Evolutionary conservation across 2,888 invertebrate species (phyloP).

Genomic region (Carpatolechia fugitivella): DNA sequence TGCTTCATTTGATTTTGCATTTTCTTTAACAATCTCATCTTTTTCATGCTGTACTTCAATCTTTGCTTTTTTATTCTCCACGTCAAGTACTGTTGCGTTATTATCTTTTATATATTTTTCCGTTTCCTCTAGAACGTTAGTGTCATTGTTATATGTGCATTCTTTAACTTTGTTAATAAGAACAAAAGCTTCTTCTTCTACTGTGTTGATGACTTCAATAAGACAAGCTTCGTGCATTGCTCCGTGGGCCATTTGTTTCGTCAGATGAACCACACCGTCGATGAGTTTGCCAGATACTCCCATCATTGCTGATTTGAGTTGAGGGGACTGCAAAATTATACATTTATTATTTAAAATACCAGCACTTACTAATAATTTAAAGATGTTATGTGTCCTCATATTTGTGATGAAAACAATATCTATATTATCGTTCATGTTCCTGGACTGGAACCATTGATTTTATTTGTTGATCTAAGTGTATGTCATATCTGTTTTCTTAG

Average conservation of each 20-base stretch:
- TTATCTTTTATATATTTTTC: constrained; percentile 44
- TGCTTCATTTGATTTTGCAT: constrained; percentile 32
- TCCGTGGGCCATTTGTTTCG: constrained; percentile 68
- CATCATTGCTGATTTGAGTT: constrained; percentile 68
- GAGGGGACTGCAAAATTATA: constrained; percentile 56
- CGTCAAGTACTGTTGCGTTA: constrained; percentile 61
- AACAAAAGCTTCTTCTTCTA: constrained; percentile 60
- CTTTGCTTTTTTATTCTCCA: constrained; percentile 28
- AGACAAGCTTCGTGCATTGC: constrained; percentile 76
- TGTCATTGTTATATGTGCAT: constrained; percentile 47
- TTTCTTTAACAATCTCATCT: no score
- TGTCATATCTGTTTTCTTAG: no score
- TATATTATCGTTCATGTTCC: no score
- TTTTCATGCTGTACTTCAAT: background rate
- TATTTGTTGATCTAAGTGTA: no score
- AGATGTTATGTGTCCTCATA: no score
- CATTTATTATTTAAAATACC: no score
- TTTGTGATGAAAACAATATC: no score
- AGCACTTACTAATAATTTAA: no score
- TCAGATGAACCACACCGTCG: constrained; percentile 59
- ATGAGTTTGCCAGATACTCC: constrained; percentile 59
- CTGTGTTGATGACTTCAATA: constrained; percentile 63
- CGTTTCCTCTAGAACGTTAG: constrained; percentile 28
- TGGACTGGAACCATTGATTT: no score
- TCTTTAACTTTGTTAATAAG: constrained; percentile 42